Conservation (phyloP, 2,113 vertebrate genomes). For the Pteruthius melanotis region DNA sequence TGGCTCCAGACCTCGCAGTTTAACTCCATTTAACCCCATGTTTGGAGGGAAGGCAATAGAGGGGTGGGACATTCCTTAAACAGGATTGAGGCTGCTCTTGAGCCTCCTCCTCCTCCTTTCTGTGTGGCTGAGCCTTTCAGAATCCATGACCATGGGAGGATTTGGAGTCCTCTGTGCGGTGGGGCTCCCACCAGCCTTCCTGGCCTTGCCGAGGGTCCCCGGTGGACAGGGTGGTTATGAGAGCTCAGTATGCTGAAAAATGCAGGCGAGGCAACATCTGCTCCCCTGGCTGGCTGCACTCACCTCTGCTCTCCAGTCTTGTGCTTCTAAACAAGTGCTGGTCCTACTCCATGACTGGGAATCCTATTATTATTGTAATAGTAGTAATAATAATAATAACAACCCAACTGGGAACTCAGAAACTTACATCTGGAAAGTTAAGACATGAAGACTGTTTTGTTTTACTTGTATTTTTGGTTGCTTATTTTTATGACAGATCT, state of each 20-base stretch:
- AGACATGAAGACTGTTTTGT: not conserved
- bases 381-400: conserved; percentile 32
- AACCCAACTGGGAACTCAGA: conserved; percentile 8
- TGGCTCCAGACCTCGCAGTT: not conserved
- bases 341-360: not conserved
- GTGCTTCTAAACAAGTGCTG: not conserved
- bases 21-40: not conserved
- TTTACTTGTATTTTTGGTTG: conserved; percentile 9
- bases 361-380: conserved; percentile 34
- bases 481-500: conserved; percentile 18
- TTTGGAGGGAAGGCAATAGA: not conserved
- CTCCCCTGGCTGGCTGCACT: not conserved
- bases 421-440: conserved; percentile 50
- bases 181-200: not conserved
- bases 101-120: not conserved
- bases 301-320: not conserved
- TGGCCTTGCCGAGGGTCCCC: not conserved
- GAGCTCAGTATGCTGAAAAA: not conserved
- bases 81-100: not conserved
- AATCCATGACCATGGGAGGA: not conserved
- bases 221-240: fast-evolving
- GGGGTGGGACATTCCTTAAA: not conserved
- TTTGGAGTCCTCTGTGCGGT: not conserved
- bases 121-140: not conserved
- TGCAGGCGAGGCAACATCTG: not conserved